Base-by-base conservation (phyloP, 2,797 vertebrate genomes). In the Peromyscus melanophrys region DNA sequence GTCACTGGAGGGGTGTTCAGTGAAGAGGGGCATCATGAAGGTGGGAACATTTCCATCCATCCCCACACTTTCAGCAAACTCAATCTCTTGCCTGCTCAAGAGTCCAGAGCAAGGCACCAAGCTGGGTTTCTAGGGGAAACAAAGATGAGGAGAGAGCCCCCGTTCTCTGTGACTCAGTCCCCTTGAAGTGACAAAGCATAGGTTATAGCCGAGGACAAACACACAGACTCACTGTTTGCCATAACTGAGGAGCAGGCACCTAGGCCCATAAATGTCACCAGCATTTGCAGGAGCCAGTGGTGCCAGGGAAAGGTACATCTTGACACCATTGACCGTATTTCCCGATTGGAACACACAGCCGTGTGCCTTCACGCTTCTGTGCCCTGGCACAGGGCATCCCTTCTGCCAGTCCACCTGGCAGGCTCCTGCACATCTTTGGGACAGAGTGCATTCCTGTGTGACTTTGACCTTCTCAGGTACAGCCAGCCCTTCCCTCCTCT, bases 371-470 rank as follows among this genome's bases (percentile, higher is more conserved):
- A 83, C 13, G 95, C 96, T 94, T 84, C 96, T 83, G 37, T 91
- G 16, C 78, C 77, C 89, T n/a, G 82, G 88, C 52, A 7, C 63
- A 29, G 37, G 0, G 46, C 1, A 0, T 55, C 65, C 81, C 81
- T 84, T 82, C 97, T 92, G 92, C 94, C 16, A 0, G 27, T 37
- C 81, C 93, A 86, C 85, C 93, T 97, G 95, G 92, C 95, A 57
- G 85, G 31, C 46, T 27, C 59, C 81, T 77, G 31, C 55, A 67
- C 40, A 0, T 52, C 17, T 86, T 80, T 46, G 19, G 89, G 76
- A 83, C 6, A 4, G 78, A 12, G 0, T 3, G 46, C 43, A 2
- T 71, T 76, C 57, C 63, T 4, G 31, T 49, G 57, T 34, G 87
- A 31, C 84, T 80, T 81, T 31, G 81, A 95, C 95, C 88, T 97